Percentiles rank a stretch among this genome's conserved stretches.
These are phyloP conservation scores for Heliothis virescens DNA, from an alignment of 1,140 invertebrate genomes.

Conservation along the genomic window DNA sequence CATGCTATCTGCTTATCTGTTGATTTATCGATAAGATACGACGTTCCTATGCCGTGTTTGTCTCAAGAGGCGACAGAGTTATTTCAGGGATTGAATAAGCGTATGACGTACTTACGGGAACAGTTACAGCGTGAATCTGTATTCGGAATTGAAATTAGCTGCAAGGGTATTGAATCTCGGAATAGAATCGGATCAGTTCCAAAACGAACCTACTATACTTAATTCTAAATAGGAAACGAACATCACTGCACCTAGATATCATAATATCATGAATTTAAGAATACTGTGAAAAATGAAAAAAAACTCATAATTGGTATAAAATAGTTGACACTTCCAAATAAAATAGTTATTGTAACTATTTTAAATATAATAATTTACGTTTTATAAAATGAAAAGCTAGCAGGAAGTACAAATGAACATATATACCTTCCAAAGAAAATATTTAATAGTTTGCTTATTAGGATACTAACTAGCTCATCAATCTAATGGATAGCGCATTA, in stretches of 20 bases:
- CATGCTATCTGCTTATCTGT: constrained; percentile 18
- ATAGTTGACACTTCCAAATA: too few relatives aligned
- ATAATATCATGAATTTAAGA: too few relatives aligned
- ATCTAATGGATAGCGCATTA: constrained; percentile 29
- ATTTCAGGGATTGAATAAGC: constrained; percentile 5
- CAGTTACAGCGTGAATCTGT: neutral
- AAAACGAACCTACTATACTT: neutral
- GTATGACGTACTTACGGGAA: constrained; percentile 1
- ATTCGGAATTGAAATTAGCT: constrained; percentile 9
- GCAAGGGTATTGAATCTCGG: neutral
- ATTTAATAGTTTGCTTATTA: neutral
- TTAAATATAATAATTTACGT: too few relatives aligned
- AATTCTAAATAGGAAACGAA: too few relatives aligned
- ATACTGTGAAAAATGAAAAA: too few relatives aligned
- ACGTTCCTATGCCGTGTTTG: neutral
- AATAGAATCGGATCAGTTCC: constrained; percentile 6
- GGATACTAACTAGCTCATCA: constrained; percentile 21
- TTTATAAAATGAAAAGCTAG: too few relatives aligned
- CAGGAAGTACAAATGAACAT: too few relatives aligned
- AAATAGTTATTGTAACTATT: too few relatives aligned
- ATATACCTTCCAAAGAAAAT: neutral
- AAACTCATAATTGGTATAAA: too few relatives aligned
- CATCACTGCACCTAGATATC: too few relatives aligned
- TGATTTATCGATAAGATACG: constrained; percentile 43
- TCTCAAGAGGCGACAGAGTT: constrained; percentile 9